phyloP scores from a whole-genome alignment of 2,113 vertebrate species.

The Ageneiosus marmoratus region DNA sequence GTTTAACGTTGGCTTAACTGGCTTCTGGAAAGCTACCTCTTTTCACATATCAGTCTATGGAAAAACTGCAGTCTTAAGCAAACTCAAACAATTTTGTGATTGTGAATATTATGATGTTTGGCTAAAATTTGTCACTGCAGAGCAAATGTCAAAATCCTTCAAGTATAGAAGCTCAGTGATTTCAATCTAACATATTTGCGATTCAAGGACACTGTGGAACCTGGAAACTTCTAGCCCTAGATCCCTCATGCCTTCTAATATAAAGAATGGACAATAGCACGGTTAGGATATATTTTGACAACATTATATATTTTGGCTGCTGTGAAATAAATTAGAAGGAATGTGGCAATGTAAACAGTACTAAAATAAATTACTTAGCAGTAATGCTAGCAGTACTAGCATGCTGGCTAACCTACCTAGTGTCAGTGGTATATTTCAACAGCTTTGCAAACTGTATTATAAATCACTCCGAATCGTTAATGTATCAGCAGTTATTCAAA shows the following conservation, averaged over 20 bases:
- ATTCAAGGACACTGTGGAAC: background rate
- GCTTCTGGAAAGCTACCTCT: background rate
- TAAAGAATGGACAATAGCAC: background rate
- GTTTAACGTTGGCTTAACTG: constrained; percentile 36
- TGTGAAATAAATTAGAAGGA: background rate
- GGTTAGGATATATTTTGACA: background rate
- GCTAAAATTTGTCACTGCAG: background rate
- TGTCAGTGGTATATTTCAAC: background rate
- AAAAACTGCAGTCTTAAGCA: background rate
- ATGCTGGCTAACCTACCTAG: no score
- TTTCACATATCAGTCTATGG: background rate
- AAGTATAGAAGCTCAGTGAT: background rate
- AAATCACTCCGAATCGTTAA: background rate
- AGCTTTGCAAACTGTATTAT: background rate
- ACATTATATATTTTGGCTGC: background rate
- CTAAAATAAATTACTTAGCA: background rate
- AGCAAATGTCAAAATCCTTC: background rate
- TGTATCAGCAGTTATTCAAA: background rate
- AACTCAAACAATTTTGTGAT: background rate
- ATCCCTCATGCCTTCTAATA: background rate
- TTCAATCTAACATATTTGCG: background rate
- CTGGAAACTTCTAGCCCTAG: background rate
- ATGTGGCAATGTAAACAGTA: background rate
- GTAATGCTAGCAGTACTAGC: background rate
- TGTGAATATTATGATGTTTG: background rate